A percentile compares a stretch with the other conserved stretches of the same genome.
Conservation (phyloP, 2,888 invertebrate genomes). For the Aleiodes alternator region DNA sequence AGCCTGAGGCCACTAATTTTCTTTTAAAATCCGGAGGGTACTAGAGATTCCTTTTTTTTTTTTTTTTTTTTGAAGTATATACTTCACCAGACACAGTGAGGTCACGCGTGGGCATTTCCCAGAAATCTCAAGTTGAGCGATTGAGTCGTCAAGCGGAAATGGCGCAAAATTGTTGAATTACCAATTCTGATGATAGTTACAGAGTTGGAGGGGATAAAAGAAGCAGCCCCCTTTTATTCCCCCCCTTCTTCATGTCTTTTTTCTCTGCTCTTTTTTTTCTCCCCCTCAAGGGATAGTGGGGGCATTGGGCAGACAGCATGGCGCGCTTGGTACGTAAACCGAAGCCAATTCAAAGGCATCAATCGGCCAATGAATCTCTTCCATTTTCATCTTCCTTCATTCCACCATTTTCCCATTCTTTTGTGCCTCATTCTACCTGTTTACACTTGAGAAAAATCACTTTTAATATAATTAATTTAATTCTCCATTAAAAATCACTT, state of each 20-base stretch:
- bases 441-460: not conserved
- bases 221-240: slow-evolving; percentile 51
- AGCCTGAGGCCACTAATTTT: slow-evolving; percentile 1
- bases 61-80: slow-evolving; percentile 13
- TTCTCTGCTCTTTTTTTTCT: not conserved
- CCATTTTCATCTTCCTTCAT: slow-evolving; percentile 18
- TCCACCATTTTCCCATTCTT: not conserved
- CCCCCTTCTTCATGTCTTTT: not conserved
- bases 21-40: slow-evolving; percentile 1
- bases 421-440: not conserved
- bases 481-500: not conserved
- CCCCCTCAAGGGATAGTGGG: slow-evolving; percentile 18
- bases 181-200: slow-evolving; percentile 59
- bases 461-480: not conserved
- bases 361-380: slow-evolving; percentile 18
- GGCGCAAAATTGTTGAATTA: slow-evolving; percentile 67
- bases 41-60: no score
- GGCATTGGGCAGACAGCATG: slow-evolving; percentile 69
- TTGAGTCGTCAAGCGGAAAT: slow-evolving; percentile 68
- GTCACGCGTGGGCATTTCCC: slow-evolving; percentile 65
- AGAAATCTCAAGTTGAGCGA: slow-evolving; percentile 66
- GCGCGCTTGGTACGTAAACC: slow-evolving; percentile 64
- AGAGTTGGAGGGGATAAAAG: slow-evolving; percentile 59
- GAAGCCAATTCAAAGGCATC: slow-evolving; percentile 30
- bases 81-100: slow-evolving; percentile 21